Evolutionary conservation across 2,113 vertebrate species (phyloP).

Genomic region (Eclectus roratus): DNA sequence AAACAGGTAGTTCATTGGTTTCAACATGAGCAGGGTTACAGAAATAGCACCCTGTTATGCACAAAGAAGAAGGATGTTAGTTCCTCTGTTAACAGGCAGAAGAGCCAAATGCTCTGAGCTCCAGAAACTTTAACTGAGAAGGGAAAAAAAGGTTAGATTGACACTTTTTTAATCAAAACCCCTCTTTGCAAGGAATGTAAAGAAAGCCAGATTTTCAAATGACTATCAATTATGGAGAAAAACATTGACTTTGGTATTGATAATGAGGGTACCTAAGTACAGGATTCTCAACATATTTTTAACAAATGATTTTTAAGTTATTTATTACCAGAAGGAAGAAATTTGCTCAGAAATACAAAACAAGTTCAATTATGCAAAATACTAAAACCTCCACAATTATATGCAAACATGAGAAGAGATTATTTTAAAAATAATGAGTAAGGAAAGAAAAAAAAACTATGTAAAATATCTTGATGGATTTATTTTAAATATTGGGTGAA

Average conservation of each 20-base stretch:
- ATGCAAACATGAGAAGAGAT: not conserved
- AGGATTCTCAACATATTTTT: not conserved
- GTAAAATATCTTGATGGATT: not conserved
- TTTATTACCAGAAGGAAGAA: not conserved
- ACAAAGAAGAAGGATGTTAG: not conserved
- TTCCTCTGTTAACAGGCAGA: not conserved
- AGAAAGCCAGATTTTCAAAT: not conserved
- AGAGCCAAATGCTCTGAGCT: not conserved
- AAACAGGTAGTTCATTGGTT: not conserved
- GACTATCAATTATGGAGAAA: not conserved
- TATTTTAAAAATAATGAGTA: constrained; percentile 8
- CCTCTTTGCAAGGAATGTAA: not conserved
- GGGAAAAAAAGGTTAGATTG: not conserved
- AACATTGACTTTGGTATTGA: not conserved
- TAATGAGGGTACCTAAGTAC: not conserved
- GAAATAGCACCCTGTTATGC: not conserved
- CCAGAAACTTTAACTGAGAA: not conserved
- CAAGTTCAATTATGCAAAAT: not conserved
- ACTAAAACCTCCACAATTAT: not conserved
- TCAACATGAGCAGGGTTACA: not conserved
- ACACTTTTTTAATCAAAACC: fast-evolving
- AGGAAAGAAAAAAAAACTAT: not conserved
- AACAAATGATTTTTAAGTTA: not conserved
- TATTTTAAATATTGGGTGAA: constrained; percentile 19
- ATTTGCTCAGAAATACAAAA: not conserved